Base-by-base conservation (phyloP, 1,140 invertebrate species). In the Hesperophylax magnus region DNA sequence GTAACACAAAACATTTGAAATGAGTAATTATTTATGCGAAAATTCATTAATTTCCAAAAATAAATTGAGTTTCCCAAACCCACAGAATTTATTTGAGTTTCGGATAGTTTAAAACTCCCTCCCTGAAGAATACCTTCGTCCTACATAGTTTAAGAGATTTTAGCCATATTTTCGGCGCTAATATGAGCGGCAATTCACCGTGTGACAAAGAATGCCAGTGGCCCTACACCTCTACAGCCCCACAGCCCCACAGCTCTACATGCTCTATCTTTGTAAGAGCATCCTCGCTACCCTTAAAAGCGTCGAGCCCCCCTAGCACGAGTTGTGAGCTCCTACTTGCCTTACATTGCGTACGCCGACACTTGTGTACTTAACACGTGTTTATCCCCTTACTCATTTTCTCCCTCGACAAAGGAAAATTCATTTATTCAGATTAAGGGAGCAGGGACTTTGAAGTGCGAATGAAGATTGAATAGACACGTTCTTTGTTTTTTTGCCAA, bases 271-370 rank as follows among this genome's bases (percentile, higher is more conserved):
- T n/a, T 31, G 18, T 34, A 67, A n/a, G 17, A n/a, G 17, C 11
- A 27, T 4, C 63, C 27, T 65, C 61, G 24, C 27, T 65, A 67
- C 27, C 14, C 27, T 67, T 67, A 67, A 67, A 67, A 67, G 63
- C 63, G 34, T 67, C 31, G 34, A 5, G 8, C 34, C 8, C 34
- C 14, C 0, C 5, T 15, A 67, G 22, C 27, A 67, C 24, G 31
- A 67, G 20, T 14, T 4, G 27, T 14, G 61, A 65, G 61, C 9
- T 31, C 63, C 31, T 67, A n/a, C 27, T 67, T 67, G 31, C 63
- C 17, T 65, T 27, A 67, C 63, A 4, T 14, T 47, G 39, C 9
- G 39, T 47, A 47, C 11, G 39, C 39, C 11, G 39, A 14, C 39
- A 47, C 18, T 18, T 61, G 20, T 22, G n/a, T 14, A 22, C 18